A percentile compares a stretch with the other conserved stretches of the same genome.
These are phyloP conservation scores for Eurystomus gularis DNA, from an alignment of 2,113 vertebrate genomes.

Conservation along the genomic window DNA sequence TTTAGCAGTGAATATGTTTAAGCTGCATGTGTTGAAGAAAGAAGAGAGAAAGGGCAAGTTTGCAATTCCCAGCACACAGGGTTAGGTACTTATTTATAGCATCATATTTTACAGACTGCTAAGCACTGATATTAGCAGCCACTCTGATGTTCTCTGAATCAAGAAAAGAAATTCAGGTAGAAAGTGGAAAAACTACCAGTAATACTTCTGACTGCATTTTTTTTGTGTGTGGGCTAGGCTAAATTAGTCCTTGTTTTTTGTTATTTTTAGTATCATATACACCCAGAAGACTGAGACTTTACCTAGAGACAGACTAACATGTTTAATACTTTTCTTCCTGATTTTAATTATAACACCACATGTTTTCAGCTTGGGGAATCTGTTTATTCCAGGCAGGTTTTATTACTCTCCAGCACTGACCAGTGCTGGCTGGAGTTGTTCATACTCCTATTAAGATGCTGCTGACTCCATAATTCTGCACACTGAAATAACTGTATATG, in stretches of 20 bases:
- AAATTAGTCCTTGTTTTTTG: neutral
- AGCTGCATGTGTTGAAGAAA: neutral
- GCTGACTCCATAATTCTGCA: neutral
- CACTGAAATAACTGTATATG: neutral
- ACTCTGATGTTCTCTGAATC: neutral
- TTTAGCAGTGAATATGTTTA: neutral
- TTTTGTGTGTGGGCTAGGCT: neutral
- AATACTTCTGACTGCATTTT: neutral
- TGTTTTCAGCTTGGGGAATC: neutral
- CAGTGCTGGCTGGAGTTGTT: neutral
- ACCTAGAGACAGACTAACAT: neutral
- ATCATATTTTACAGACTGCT: neutral
- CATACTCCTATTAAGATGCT: neutral
- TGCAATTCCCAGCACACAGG: neutral
- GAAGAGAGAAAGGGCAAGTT: neutral
- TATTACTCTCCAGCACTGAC: neutral
- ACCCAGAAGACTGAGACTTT: neutral
- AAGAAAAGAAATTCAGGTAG: neutral
- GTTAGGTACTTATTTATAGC: slow-evolving; percentile 9
- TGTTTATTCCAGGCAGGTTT: neutral
- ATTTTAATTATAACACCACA: neutral
- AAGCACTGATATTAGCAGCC: neutral
- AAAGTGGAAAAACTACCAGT: neutral
- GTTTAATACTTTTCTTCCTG: neutral
- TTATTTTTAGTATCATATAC: neutral